phyloP scores from a whole-genome alignment of 1,140 invertebrate genomes.

The Penaeus indicus region DNA sequence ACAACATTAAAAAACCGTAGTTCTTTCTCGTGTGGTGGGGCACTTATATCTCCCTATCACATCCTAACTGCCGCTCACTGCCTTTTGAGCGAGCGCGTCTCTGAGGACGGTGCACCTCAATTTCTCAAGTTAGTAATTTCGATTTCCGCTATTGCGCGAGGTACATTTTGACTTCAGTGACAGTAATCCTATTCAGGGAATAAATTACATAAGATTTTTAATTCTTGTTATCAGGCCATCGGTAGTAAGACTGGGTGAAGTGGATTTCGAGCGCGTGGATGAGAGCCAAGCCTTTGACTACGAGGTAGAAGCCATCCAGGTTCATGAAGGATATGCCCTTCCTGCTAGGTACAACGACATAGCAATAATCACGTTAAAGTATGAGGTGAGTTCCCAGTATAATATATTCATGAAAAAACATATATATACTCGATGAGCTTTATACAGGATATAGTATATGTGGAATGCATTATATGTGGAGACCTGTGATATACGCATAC shows the following conservation, averaged over 20 bases:
- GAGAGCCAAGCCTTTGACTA: slow-evolving; percentile 57
- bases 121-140: slow-evolving; percentile 15
- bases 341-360: slow-evolving; percentile 55
- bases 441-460: no score
- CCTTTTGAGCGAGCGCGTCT: not conserved
- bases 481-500: no score
- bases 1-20: not conserved
- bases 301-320: slow-evolving; percentile 35
- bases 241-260: slow-evolving; percentile 46
- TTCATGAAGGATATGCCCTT: slow-evolving; percentile 39
- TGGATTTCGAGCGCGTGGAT: slow-evolving; percentile 40
- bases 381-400: not conserved
- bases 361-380: slow-evolving; percentile 41
- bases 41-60: slow-evolving; percentile 25
- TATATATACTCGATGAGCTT: no score
- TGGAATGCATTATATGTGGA: no score
- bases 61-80: slow-evolving; percentile 27
- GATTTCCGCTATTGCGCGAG: no score
- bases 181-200: no score
- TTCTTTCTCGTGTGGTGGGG: slow-evolving; percentile 26
- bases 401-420: not conserved
- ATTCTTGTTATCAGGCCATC: slow-evolving; percentile 15
- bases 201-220: not conserved
- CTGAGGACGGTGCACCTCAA: not conserved
- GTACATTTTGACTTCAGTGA: no score